These are phyloP conservation scores for Lagria hirta DNA, from an alignment of 2,888 invertebrate genomes.

Conservation along the genomic window DNA sequence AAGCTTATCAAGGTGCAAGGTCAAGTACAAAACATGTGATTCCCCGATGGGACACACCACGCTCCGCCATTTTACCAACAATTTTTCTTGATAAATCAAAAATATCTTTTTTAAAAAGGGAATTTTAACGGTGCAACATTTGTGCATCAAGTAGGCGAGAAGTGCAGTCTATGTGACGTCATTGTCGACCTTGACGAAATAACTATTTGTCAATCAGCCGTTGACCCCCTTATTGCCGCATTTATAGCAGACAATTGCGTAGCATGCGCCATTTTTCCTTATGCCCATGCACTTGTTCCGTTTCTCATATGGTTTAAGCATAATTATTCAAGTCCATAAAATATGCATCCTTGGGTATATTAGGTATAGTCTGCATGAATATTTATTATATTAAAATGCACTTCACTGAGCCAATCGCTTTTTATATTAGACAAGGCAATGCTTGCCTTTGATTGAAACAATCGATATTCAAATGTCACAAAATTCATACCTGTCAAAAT, in stretches of 20 bases:
- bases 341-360: too few species aligned
- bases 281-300: conserved; percentile 34
- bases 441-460: too few species aligned
- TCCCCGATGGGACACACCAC: too few species aligned
- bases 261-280: conserved; percentile 30
- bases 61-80: too few species aligned
- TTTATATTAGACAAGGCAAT: too few species aligned
- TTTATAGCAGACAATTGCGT: conserved; percentile 36
- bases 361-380: too few species aligned
- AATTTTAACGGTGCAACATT: conserved; percentile 17
- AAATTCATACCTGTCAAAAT: too few species aligned
- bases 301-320: conserved; percentile 31
- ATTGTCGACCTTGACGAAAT: conserved; percentile 51
- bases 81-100: conserved; percentile 1
- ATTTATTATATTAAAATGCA: too few species aligned
- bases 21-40: not conserved
- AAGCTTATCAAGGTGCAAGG: not conserved
- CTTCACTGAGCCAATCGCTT: too few species aligned
- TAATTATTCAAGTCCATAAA: too few species aligned
- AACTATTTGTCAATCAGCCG: conserved; percentile 54
- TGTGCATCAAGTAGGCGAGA: conserved; percentile 27
- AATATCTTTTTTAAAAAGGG: conserved; percentile 13
- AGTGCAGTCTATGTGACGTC: conserved; percentile 45
- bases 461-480: too few species aligned
- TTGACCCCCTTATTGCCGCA: conserved; percentile 52